Percentiles rank a stretch among this genome's conserved stretches.
Evolutionary conservation across 37 sponge, comb jelly and placozoan species (phyloP).

Genomic region (Theonella swinhoei): DNA sequence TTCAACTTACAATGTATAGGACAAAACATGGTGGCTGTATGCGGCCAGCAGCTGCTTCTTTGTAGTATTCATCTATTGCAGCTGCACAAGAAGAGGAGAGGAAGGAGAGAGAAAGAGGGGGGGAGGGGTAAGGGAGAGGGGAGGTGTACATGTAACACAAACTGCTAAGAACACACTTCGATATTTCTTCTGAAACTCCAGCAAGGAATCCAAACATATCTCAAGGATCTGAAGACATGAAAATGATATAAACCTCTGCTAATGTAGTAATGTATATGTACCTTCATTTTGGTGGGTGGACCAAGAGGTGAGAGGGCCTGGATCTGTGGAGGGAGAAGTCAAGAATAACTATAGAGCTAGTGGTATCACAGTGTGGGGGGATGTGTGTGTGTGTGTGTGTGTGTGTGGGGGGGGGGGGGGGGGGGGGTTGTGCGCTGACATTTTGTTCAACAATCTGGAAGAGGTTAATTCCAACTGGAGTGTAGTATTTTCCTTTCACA

Average conservation of each 20-base stretch:
- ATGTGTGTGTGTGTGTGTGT: background rate
- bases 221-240: slow-evolving; percentile 23
- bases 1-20: slow-evolving; percentile 62
- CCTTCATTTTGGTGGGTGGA: slow-evolving; percentile 42
- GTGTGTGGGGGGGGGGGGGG: too few relatives aligned
- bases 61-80: slow-evolving; percentile 1
- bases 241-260: background rate
- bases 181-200: slow-evolving; percentile 41
- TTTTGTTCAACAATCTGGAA: slow-evolving; percentile 71
- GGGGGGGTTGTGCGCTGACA: too few relatives aligned
- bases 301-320: slow-evolving; percentile 54
- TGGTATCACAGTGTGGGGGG: background rate
- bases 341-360: background rate
- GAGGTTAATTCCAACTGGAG: slow-evolving; percentile 45
- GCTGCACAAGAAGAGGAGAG: background rate
- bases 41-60: background rate
- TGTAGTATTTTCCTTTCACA: slow-evolving; percentile 58
- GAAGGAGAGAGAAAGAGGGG: background rate
- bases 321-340: slow-evolving; percentile 18
- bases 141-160: background rate
- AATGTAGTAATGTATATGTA: background rate
- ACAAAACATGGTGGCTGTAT: slow-evolving; percentile 52
- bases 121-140: background rate
- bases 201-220: slow-evolving; percentile 40
- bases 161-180: slow-evolving; percentile 30